A percentile compares a stretch with the other conserved stretches of the same genome.
Evolutionary conservation across 2,888 invertebrate genomes (phyloP).

Genomic region (Myathropa florea): DNA sequence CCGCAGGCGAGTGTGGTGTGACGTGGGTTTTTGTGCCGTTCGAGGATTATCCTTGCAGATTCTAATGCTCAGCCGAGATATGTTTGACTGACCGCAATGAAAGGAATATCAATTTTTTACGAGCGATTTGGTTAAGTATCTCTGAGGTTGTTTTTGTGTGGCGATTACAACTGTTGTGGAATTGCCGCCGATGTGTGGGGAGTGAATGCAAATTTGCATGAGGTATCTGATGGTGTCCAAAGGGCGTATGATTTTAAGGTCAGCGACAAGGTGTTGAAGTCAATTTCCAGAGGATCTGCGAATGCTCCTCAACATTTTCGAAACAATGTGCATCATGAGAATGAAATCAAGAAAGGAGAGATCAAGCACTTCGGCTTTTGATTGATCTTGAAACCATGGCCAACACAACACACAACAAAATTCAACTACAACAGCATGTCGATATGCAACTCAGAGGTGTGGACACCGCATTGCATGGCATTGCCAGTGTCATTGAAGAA

Average conservation of each 20-base stretch:
- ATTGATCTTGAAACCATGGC: too few species aligned
- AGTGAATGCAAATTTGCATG: neutral
- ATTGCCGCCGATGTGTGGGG: neutral
- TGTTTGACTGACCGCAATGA: constrained; percentile 26
- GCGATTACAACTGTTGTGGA: neutral
- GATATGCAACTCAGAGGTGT: too few species aligned
- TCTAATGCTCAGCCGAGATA: constrained; percentile 27
- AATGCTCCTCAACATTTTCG: too few species aligned
- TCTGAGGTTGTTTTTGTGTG: neutral
- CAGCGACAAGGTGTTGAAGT: neutral
- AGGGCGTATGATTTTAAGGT: neutral
- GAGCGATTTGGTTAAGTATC: neutral
- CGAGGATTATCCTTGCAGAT: constrained; percentile 19
- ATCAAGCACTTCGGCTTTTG: too few species aligned
- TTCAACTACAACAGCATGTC: too few species aligned
- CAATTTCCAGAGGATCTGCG: neutral
- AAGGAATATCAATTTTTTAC: constrained; percentile 1
- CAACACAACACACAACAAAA: too few species aligned
- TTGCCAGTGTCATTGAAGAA: too few species aligned
- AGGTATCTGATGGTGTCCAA: neutral
- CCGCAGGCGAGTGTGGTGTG: neutral
- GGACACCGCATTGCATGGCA: too few species aligned
- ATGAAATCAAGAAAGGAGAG: too few species aligned
- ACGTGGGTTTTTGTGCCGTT: neutral
- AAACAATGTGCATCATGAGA: too few species aligned